phyloP scores from a whole-genome alignment of 2,888 invertebrate genomes.

The Synergus umbraculus region DNA sequence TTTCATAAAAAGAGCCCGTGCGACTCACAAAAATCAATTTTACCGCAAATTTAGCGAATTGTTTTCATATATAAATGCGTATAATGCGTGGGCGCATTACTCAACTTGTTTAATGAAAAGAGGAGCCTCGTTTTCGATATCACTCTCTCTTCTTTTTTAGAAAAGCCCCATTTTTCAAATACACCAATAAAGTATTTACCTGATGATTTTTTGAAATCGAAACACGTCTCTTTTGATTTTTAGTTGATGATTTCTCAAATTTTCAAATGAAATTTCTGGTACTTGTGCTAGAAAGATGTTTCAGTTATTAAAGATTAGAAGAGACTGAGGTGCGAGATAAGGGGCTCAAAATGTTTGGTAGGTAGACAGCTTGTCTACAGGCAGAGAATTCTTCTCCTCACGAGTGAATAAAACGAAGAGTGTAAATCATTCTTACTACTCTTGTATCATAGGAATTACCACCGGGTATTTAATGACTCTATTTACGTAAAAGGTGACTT shows the following conservation, averaged over 20 bases:
- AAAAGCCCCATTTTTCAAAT: background rate
- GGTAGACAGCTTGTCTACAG: conserved; percentile 33
- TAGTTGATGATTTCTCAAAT: background rate
- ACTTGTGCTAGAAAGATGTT: background rate
- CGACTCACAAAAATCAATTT: too few species aligned
- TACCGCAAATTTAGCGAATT: too few species aligned
- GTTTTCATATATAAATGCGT: too few species aligned
- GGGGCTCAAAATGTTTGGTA: conserved; percentile 17
- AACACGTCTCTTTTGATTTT: background rate
- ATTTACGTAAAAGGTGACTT: conserved; percentile 17
- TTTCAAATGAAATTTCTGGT: background rate
- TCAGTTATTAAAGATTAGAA: background rate
- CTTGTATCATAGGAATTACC: conserved; percentile 12
- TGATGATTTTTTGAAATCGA: background rate
- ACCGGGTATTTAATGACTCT: conserved; percentile 19
- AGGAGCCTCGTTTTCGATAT: too few species aligned
- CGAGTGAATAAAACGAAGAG: background rate
- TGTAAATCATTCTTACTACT: conserved; percentile 23
- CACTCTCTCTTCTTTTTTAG: background rate
- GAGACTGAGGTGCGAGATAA: conserved; percentile 6
- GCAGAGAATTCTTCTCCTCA: background rate
- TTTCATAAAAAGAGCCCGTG: too few species aligned
- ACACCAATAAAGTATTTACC: background rate
- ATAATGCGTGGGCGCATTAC: too few species aligned
- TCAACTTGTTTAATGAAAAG: too few species aligned